A percentile compares a stretch with the other conserved stretches of the same genome.
phyloP scores from a whole-genome alignment of 2,888 invertebrate species.

The Lysandra bellargus region DNA sequence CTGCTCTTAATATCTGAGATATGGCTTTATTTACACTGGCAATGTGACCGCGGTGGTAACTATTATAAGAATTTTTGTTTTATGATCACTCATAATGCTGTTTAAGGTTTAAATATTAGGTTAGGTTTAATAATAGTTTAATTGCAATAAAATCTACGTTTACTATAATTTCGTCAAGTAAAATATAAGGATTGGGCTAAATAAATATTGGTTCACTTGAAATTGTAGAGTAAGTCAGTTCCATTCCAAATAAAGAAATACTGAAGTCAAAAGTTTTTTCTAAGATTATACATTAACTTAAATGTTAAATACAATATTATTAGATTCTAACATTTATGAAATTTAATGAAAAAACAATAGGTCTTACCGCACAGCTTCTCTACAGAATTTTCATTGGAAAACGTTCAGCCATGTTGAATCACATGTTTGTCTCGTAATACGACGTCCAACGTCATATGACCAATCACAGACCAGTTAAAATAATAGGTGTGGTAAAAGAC shows the following conservation, averaged over 20 bases:
- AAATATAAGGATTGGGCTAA: background rate
- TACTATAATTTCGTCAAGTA: background rate
- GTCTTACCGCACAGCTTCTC: constrained; percentile 60
- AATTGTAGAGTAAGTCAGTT: background rate
- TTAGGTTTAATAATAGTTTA: too few species aligned
- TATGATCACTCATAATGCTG: constrained; percentile 43
- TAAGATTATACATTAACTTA: too few species aligned
- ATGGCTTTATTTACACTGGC: constrained; percentile 58
- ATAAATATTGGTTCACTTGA: background rate
- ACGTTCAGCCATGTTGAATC: constrained; percentile 71
- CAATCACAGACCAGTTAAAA: constrained; percentile 60
- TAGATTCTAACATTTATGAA: background rate
- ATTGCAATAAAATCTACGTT: background rate
- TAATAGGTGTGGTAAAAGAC: constrained; percentile 47
- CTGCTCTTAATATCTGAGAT: constrained; percentile 65
- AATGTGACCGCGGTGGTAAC: constrained; percentile 53
- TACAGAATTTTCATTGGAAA: constrained; percentile 54
- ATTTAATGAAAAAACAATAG: constrained; percentile 41
- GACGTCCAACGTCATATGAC: constrained; percentile 62
- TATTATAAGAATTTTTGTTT: constrained; percentile 46
- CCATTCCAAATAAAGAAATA: too few species aligned
- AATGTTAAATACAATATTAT: background rate
- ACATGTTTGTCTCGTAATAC: constrained; percentile 67
- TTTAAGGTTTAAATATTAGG: background rate
- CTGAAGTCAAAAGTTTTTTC: too few species aligned